These are phyloP conservation scores for Penaeus indicus DNA, from an alignment of 1,140 invertebrate species.

Conservation along the genomic window DNA sequence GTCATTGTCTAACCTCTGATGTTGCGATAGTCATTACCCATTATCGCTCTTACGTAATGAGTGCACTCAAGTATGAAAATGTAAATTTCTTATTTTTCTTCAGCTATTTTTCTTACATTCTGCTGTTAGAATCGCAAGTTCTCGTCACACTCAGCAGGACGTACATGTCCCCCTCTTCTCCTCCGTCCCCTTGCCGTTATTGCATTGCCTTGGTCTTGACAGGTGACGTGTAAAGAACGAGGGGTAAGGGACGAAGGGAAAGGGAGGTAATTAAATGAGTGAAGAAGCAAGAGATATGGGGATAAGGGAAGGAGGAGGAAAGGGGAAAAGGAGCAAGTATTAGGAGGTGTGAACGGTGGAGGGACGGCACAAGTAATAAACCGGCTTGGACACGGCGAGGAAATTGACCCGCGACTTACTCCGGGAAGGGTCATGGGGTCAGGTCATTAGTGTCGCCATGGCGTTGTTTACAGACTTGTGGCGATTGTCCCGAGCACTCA, in stretches of 20 bases:
- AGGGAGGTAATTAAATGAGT: neutral
- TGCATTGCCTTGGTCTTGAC: neutral
- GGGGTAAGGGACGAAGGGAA: neutral
- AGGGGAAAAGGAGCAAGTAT: neutral
- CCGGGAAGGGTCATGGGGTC: neutral
- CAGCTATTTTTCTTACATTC: no score
- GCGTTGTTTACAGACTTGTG: no score
- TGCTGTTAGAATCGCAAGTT: no score
- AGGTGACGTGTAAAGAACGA: neutral
- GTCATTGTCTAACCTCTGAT: no score
- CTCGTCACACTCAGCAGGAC: neutral
- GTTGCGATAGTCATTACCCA: no score
- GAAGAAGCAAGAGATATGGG: neutral
- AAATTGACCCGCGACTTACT: neutral
- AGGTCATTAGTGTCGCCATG: neutral
- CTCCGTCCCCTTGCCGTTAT: neutral
- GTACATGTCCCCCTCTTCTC: neutral
- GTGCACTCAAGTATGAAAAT: no score
- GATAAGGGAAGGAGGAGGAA: neutral
- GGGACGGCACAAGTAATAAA: neutral
- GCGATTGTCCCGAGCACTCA: no score
- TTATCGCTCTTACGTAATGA: no score
- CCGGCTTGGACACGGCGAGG: neutral
- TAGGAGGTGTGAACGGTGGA: neutral
- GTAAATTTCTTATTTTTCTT: no score